Evolutionary conservation across 2,113 vertebrate genomes (phyloP).

Genomic region (Phalacrocorax carbo): DNA sequence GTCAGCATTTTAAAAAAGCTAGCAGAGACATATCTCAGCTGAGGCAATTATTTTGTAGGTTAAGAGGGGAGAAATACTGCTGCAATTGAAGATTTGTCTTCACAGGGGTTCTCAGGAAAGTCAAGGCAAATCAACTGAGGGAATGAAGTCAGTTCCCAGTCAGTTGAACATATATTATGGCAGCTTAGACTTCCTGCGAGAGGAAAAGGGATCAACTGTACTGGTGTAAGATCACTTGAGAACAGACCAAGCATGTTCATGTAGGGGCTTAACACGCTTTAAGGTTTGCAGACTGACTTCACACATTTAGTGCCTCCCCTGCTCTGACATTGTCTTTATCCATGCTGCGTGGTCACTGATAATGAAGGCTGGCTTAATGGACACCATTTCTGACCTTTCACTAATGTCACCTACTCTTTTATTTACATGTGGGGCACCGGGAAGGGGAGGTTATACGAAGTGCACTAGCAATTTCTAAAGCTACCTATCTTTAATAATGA

Average conservation of each 20-base stretch:
- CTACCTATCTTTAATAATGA: slow-evolving; percentile 45
- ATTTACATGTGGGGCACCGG: not conserved
- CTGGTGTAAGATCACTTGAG: slow-evolving; percentile 1
- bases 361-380: not conserved
- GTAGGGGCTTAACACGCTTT: not conserved
- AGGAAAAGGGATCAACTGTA: not conserved
- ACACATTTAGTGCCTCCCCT: not conserved
- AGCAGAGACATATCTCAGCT: slow-evolving; percentile 41
- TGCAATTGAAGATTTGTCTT: slow-evolving; percentile 42
- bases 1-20: slow-evolving; percentile 46
- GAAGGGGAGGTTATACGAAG: not conserved
- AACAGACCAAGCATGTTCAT: not conserved
- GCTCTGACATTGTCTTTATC: not conserved
- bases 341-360: not conserved
- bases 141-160: slow-evolving; percentile 24
- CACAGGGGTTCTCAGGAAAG: slow-evolving; percentile 12
- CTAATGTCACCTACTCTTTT: not conserved
- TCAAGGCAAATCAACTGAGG: slow-evolving; percentile 6
- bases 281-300: not conserved
- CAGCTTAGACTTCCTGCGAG: not conserved
- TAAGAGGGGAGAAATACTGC: slow-evolving; percentile 50
- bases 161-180: slow-evolving; percentile 1
- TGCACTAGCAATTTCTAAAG: slow-evolving; percentile 1
- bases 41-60: slow-evolving; percentile 49
- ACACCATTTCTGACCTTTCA: not conserved